Conservation (phyloP, 2,888 invertebrate species). For the Polymixis lichenea region DNA sequence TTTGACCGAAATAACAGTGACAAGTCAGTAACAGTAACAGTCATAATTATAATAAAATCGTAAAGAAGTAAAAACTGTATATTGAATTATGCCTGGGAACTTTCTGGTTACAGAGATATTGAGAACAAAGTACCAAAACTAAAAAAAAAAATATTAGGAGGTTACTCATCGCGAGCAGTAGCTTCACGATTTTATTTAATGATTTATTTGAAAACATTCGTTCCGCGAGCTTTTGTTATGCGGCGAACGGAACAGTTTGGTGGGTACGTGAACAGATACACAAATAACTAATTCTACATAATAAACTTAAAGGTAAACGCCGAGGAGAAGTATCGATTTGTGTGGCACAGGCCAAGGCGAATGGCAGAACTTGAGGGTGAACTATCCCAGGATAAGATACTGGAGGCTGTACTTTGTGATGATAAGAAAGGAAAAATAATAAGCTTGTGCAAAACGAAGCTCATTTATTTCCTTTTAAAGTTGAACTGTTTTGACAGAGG, state of each 20-base stretch:
- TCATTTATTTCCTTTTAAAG: not conserved
- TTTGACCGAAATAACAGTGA: too few relatives aligned
- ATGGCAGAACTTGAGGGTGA: not conserved
- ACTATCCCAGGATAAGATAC: not conserved
- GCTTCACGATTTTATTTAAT: too few relatives aligned
- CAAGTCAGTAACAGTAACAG: too few relatives aligned
- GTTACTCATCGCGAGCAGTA: too few relatives aligned
- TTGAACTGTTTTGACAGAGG: constrained; percentile 11
- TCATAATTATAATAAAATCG: too few relatives aligned
- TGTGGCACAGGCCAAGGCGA: not conserved
- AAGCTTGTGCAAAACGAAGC: not conserved
- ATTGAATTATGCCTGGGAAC: too few relatives aligned
- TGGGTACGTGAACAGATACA: not conserved
- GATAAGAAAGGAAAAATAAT: not conserved
- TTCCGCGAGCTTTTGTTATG: not conserved
- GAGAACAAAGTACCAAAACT: too few relatives aligned
- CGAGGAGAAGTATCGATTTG: not conserved
- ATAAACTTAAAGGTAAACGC: not conserved
- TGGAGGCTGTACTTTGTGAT: not conserved
- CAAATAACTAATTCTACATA: not conserved
- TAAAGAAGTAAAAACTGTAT: too few relatives aligned
- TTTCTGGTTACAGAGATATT: too few relatives aligned
- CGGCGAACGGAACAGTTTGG: not conserved
- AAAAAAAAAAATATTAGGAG: too few relatives aligned
- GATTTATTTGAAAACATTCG: not conserved